phyloP scores from a whole-genome alignment of 1,140 invertebrate species.

The Oncopeltus fasciatus region DNA sequence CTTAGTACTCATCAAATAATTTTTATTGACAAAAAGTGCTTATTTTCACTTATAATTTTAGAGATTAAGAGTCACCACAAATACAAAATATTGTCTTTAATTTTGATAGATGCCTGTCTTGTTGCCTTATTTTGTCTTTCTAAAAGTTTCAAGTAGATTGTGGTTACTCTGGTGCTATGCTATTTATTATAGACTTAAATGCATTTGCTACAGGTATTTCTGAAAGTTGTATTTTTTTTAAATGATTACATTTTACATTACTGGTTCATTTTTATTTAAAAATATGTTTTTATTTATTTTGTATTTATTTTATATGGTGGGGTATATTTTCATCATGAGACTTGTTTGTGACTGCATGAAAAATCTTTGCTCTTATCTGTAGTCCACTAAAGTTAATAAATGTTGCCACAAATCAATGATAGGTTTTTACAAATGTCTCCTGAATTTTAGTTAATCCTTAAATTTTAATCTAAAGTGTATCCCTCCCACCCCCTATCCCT shows the following conservation, averaged over 20 bases:
- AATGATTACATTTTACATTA: background rate
- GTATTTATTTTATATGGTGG: conserved; percentile 13
- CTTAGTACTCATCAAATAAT: background rate
- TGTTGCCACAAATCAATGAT: background rate
- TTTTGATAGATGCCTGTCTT: background rate
- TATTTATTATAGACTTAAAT: conserved; percentile 18
- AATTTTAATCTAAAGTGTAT: too few relatives aligned
- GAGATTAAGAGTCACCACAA: conserved; percentile 5
- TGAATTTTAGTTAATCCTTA: too few relatives aligned
- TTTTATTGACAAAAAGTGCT: background rate
- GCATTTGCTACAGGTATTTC: conserved; percentile 13
- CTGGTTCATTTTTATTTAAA: background rate
- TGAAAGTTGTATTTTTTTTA: background rate
- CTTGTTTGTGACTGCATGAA: conserved; percentile 15
- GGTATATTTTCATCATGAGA: conserved; percentile 8
- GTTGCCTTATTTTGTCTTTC: conserved; percentile 6
- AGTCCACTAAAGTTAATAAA: background rate
- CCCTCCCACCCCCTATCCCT: too few relatives aligned
- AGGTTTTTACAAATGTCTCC: too few relatives aligned
- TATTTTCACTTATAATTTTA: conserved; percentile 1
- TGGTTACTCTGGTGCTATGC: conserved; percentile 17
- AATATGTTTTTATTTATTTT: background rate
- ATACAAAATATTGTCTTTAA: background rate
- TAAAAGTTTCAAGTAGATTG: conserved; percentile 13
- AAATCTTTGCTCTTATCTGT: conserved; percentile 6